A percentile compares a stretch with the other conserved stretches of the same genome.
Evolutionary conservation across 2,113 vertebrate species (phyloP).

Genomic region (Myotis brandtii): DNA sequence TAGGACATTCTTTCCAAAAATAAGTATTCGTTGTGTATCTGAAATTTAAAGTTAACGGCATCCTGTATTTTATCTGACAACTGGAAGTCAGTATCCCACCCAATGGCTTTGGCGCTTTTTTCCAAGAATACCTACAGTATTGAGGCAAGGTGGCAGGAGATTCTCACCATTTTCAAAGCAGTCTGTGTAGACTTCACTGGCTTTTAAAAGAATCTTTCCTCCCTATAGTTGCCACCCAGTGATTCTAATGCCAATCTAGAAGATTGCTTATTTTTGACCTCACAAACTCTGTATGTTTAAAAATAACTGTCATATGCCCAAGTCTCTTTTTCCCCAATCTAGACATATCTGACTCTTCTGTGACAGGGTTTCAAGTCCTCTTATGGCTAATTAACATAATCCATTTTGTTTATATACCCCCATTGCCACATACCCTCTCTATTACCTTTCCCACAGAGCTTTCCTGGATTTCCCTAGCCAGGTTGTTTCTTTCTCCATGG

Average conservation of each 20-base stretch:
- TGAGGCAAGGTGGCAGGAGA: background rate
- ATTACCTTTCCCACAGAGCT: background rate
- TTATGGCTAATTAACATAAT: background rate
- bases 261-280: conserved; percentile 4
- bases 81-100: background rate
- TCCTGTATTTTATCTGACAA: background rate
- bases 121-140: background rate
- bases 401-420: background rate
- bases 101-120: background rate
- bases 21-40: background rate
- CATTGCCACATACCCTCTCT: background rate
- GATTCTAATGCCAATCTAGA: conserved; percentile 3
- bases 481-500: background rate
- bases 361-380: background rate
- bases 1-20: background rate
- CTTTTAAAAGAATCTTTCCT: background rate
- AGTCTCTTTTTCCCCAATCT: background rate
- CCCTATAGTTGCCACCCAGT: background rate
- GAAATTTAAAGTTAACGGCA: conserved; percentile 3
- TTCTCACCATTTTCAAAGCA: background rate
- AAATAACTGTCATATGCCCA: conserved; percentile 7
- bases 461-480: background rate
- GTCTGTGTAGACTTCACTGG: background rate
- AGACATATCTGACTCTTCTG: background rate
- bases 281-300: background rate